These are phyloP conservation scores for Kryptolebias marmoratus DNA, from an alignment of 2,113 vertebrate genomes.

Conservation along the genomic window DNA sequence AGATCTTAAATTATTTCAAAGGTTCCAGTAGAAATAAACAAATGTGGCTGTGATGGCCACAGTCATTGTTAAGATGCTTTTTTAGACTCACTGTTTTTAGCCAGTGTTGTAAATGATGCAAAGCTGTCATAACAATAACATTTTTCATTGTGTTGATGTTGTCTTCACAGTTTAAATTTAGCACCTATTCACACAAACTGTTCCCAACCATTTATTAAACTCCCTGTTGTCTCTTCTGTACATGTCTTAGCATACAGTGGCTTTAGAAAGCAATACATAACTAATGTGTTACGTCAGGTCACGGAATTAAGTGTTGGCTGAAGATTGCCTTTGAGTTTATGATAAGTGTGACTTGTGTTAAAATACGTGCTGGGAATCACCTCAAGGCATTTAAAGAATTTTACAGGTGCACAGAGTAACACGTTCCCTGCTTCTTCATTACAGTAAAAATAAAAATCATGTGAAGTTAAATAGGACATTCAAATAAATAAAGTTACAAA, in stretches of 20 bases:
- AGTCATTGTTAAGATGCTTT: slow-evolving; percentile 3
- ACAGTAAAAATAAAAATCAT: too few relatives aligned
- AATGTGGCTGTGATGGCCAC: slow-evolving; percentile 3
- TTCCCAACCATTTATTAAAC: slow-evolving; percentile 3
- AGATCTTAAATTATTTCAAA: not conserved
- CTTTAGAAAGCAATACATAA: slow-evolving; percentile 2
- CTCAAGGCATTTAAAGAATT: too few relatives aligned
- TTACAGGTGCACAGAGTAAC: too few relatives aligned
- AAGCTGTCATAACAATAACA: slow-evolving; percentile 35
- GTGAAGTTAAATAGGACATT: too few relatives aligned
- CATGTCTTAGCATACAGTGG: not conserved
- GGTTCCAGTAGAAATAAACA: not conserved
- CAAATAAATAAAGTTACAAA: too few relatives aligned
- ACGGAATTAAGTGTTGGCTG: too few relatives aligned
- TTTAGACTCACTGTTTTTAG: slow-evolving; percentile 5
- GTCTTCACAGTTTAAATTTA: slow-evolving; percentile 2
- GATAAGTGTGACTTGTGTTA: too few relatives aligned
- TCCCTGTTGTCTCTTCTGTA: not conserved
- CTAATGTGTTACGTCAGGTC: too few relatives aligned
- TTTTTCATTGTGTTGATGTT: slow-evolving; percentile 6
- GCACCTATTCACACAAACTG: slow-evolving; percentile 25
- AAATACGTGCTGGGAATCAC: too few relatives aligned
- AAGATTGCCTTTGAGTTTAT: too few relatives aligned
- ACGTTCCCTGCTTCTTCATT: too few relatives aligned
- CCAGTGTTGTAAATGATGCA: not conserved